These are phyloP conservation scores for Agapornis canus DNA, from an alignment of 2,797 vertebrate species.

Conservation along the genomic window DNA sequence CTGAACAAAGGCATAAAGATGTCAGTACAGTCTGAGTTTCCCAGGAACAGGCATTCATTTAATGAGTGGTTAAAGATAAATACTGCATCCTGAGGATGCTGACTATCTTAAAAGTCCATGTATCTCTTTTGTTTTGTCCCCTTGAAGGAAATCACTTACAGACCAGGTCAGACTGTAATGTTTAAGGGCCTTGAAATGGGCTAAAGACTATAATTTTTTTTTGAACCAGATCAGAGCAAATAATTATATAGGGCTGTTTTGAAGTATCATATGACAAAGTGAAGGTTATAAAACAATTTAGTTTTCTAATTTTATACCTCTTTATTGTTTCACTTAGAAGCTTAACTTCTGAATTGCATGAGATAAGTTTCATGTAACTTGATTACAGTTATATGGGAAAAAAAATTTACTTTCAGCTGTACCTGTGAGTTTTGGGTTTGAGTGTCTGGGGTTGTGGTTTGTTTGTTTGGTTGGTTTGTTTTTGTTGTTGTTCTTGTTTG, in stretches of 20 bases:
- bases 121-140: not conserved
- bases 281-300: not conserved
- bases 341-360: not conserved
- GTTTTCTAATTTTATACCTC: not conserved
- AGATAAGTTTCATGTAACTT: not conserved
- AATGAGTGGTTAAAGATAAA: not conserved
- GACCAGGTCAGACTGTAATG: not conserved
- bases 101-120: not conserved
- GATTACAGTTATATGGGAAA: not conserved
- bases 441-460: not conserved
- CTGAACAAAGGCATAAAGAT: conserved; percentile 19
- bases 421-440: not conserved
- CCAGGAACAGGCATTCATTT: not conserved
- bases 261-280: not conserved
- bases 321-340: not conserved
- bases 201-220: not conserved
- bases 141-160: not conserved
- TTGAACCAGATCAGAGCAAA: not conserved
- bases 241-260: not conserved
- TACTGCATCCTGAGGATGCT: not conserved
- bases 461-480: too few species aligned
- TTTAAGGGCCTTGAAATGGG: not conserved
- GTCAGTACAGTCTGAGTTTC: conserved; percentile 25
- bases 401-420: not conserved
- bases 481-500: not conserved